Percentiles rank a stretch among this genome's conserved stretches.
phyloP scores from a whole-genome alignment of 2,797 vertebrate species.

The Esox masquinongy region DNA sequence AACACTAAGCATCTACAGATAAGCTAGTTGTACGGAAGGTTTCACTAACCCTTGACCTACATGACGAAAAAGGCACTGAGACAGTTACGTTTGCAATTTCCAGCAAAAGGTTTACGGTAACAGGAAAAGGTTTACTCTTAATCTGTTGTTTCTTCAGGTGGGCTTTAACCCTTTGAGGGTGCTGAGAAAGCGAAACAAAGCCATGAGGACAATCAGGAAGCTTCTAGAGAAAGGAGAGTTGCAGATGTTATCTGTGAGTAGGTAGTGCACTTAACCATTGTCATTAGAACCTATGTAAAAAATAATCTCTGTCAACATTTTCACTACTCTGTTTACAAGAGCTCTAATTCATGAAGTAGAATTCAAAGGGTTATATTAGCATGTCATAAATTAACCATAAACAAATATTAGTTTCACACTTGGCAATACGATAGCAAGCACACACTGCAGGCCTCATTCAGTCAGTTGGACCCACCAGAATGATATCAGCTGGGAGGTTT shows the following conservation, averaged over 20 bases:
- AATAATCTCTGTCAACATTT: neutral
- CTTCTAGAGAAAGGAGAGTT: constrained; percentile 84
- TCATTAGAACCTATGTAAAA: neutral
- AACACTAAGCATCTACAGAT: neutral
- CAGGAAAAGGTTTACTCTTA: neutral
- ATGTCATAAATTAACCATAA: neutral
- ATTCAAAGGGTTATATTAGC: neutral
- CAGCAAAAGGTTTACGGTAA: neutral
- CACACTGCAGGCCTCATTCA: neutral
- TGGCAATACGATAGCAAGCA: neutral
- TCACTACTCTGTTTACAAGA: constrained; percentile 11
- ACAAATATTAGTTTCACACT: neutral
- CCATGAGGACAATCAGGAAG: constrained; percentile 84
- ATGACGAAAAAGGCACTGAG: neutral
- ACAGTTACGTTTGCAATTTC: neutral
- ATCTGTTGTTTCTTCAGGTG: constrained; percentile 72
- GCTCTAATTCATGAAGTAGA: neutral
- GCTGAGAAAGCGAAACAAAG: constrained; percentile 92
- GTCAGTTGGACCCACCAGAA: neutral
- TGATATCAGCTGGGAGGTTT: neutral
- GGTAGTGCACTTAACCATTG: neutral
- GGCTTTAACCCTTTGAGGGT: constrained; percentile 88
- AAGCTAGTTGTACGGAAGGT: neutral
- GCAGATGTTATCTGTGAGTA: constrained; percentile 81
- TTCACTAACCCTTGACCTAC: neutral